Conservation (phyloP, 2,113 vertebrate species). For the Laticauda colubrina region DNA sequence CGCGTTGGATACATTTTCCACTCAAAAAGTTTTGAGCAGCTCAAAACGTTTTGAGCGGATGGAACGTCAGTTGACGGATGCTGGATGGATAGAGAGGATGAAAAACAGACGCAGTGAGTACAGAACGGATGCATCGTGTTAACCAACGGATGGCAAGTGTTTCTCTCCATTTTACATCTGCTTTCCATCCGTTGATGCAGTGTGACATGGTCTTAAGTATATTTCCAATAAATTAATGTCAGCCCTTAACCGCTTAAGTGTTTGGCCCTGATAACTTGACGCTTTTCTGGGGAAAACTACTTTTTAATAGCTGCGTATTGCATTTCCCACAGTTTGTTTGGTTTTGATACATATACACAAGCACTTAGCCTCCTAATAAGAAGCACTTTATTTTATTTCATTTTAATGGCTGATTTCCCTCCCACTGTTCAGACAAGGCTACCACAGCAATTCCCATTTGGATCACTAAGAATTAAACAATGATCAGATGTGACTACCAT, state of each 20-base stretch:
- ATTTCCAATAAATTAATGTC: conserved; percentile 15
- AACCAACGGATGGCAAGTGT: no score
- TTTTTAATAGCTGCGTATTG: conserved; percentile 18
- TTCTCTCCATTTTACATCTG: no score
- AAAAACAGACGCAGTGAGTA: no score
- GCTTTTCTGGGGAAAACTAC: conserved; percentile 24
- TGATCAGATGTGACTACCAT: neutral
- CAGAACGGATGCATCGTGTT: no score
- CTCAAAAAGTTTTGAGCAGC: no score
- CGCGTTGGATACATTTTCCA: no score
- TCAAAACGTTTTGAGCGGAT: no score
- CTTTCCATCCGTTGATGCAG: no score
- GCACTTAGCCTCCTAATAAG: neutral
- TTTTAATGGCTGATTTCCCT: neutral
- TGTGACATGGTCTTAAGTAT: neutral
- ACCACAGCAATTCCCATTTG: neutral
- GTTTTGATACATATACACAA: neutral
- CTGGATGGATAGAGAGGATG: no score
- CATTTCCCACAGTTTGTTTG: neutral
- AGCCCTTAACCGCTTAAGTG: conserved; percentile 7
- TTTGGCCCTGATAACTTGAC: conserved; percentile 33
- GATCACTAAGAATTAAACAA: neutral
- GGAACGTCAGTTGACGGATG: no score
- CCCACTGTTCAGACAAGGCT: neutral
- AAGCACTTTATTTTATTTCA: neutral